Percentiles rank a stretch among this genome's conserved stretches.
phyloP scores from a whole-genome alignment of 2,113 vertebrate species.

The Rhinoptilus africanus region DNA sequence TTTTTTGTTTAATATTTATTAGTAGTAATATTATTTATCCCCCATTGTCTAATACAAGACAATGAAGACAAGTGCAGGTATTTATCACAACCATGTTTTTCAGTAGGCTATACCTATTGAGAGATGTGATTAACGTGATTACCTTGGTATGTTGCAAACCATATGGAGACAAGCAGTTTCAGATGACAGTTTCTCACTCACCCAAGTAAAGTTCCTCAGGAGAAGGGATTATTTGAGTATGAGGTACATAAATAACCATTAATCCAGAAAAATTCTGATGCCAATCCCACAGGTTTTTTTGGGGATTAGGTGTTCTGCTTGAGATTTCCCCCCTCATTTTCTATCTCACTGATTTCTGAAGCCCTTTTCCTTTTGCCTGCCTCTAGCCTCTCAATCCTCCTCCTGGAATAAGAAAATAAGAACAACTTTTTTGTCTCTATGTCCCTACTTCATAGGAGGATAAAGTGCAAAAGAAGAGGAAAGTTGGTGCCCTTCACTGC shows the following conservation, averaged over 20 bases:
- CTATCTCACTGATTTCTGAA: not conserved
- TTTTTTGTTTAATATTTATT: not conserved
- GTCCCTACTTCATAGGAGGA: not conserved
- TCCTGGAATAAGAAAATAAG: not conserved
- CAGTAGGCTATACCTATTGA: not conserved
- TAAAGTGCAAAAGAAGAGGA: not conserved
- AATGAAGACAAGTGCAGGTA: not conserved
- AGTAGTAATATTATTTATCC: not conserved
- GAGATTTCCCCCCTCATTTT: not conserved
- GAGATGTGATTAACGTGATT: not conserved
- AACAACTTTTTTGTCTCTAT: not conserved
- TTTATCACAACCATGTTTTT: not conserved
- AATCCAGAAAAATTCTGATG: not conserved
- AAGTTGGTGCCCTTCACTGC: not conserved
- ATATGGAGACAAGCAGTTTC: not conserved
- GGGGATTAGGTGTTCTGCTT: not conserved
- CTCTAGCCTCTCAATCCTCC: not conserved
- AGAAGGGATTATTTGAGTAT: not conserved
- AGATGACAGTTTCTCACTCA: not conserved
- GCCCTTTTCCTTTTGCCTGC: not conserved
- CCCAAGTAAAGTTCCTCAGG: not conserved
- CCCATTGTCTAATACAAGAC: not conserved
- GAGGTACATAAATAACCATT: not conserved
- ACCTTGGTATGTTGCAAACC: not conserved
- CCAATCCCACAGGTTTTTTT: not conserved